phyloP scores from a whole-genome alignment of 2,888 invertebrate genomes.

The Hybos culiciformis region DNA sequence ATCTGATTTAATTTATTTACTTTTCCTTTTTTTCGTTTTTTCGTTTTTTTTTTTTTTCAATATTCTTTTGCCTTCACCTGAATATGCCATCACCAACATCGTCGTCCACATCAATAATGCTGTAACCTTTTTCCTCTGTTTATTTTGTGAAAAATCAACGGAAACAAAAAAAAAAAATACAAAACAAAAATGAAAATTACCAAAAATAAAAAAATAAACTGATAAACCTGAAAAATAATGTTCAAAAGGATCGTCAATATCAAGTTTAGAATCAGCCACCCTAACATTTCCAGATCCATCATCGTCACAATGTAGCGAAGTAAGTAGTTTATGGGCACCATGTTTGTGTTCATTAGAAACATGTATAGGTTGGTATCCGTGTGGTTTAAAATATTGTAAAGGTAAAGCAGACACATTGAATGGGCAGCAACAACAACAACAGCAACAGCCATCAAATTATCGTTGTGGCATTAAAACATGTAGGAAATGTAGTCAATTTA shows the following conservation, averaged over 20 bases:
- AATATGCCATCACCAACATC: too few species aligned
- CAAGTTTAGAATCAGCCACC: constrained; percentile 56
- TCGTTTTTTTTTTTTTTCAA: neutral
- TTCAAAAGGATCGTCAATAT: constrained; percentile 51
- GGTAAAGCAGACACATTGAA: constrained; percentile 46
- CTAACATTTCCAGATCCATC: constrained; percentile 49
- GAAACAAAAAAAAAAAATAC: neutral
- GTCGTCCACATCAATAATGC: too few species aligned
- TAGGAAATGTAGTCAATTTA: constrained; percentile 75
- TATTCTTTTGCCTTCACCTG: neutral
- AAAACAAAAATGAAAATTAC: neutral
- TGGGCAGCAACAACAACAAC: too few species aligned
- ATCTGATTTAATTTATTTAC: too few species aligned
- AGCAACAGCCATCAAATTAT: constrained; percentile 51
- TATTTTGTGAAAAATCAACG: neutral
- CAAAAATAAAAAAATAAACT: neutral
- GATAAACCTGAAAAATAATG: neutral
- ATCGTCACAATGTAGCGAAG: constrained; percentile 48
- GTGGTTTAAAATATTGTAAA: constrained; percentile 88
- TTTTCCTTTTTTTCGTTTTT: neutral
- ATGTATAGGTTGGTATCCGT: constrained; percentile 93
- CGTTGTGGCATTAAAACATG: constrained; percentile 94
- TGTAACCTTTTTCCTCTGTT: too few species aligned
- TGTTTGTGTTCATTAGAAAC: constrained; percentile 77
- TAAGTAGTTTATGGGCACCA: constrained; percentile 53